These are phyloP conservation scores for Pheosia tremula DNA, from an alignment of 2,888 invertebrate species.

Conservation along the genomic window DNA sequence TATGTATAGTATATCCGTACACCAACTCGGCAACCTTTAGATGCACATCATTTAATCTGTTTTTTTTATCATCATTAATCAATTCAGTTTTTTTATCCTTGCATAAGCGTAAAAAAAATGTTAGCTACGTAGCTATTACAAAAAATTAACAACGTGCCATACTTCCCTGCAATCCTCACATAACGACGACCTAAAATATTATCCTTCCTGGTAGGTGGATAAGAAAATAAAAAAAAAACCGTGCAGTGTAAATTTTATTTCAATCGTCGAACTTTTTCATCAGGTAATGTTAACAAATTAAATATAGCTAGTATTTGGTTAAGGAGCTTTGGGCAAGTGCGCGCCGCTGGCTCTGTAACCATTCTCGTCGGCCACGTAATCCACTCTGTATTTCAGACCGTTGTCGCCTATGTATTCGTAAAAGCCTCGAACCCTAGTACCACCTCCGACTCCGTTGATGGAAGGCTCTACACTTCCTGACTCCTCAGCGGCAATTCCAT, in stretches of 20 bases:
- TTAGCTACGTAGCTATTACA: background rate
- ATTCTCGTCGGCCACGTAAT: conserved; percentile 86
- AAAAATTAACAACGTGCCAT: conserved; percentile 1
- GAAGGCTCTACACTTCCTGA: conserved; percentile 84
- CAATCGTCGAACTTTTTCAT: conserved; percentile 22
- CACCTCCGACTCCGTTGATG: conserved; percentile 71
- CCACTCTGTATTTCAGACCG: conserved; percentile 82
- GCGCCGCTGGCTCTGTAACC: conserved; percentile 83
- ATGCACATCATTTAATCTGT: too few species aligned
- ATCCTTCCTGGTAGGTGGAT: conserved; percentile 3
- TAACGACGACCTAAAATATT: conserved; percentile 25
- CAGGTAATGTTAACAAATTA: conserved; percentile 21
- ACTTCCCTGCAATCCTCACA: background rate
- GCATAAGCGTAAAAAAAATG: too few species aligned
- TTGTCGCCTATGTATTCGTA: conserved; percentile 88
- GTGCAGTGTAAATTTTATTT: conserved; percentile 19
- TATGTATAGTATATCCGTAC: too few species aligned
- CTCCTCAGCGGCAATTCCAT: conserved; percentile 87
- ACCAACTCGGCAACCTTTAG: too few species aligned
- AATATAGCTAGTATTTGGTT: conserved; percentile 20
- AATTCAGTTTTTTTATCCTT: too few species aligned
- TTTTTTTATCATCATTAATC: too few species aligned
- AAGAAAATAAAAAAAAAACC: conserved; percentile 30
- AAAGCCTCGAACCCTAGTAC: conserved; percentile 86
- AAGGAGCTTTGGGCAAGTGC: conserved; percentile 68